Evolutionary conservation across 2,113 vertebrate genomes (phyloP).

Genomic region (Brachyhypopomus gauderio): DNA sequence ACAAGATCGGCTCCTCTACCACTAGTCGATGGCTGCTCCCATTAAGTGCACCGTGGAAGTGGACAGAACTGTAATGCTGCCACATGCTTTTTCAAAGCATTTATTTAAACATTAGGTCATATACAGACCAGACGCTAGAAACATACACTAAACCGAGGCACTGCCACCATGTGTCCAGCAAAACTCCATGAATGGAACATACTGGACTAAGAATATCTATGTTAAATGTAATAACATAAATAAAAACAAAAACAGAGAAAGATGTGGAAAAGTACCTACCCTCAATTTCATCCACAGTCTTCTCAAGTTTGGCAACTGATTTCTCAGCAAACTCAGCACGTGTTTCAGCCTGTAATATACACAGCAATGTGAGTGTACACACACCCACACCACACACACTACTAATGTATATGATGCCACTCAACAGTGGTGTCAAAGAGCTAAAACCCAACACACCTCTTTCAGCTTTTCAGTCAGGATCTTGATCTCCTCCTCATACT

Average conservation of each 20-base stretch:
- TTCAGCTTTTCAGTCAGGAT: constrained; percentile 98
- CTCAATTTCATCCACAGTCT: constrained; percentile 98
- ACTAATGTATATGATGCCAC: background rate
- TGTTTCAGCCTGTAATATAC: constrained; percentile 87
- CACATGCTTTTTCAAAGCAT: background rate
- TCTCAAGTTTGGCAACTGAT: constrained; percentile 98
- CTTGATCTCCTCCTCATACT: constrained; percentile 99
- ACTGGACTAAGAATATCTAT: too few species aligned
- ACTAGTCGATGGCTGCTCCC: too few species aligned
- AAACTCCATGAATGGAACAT: background rate
- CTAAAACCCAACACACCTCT: constrained; percentile 81
- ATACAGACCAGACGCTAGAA: background rate
- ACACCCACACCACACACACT: constrained; percentile 2
- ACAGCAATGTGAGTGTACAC: constrained; percentile 1
- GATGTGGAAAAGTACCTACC: constrained; percentile 77
- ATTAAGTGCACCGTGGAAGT: too few species aligned
- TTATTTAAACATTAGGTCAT: background rate
- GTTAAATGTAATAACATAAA: background rate
- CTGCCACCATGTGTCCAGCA: background rate
- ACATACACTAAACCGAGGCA: background rate
- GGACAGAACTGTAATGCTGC: background rate
- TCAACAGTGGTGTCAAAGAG: background rate
- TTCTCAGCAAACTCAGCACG: constrained; percentile 98
- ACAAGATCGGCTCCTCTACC: too few species aligned
- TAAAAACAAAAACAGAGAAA: constrained; percentile 25